Evolutionary conservation across 2,797 vertebrate genomes (phyloP), one percentile per base, ranked within the genome.

Genomic region (Smutsia gigantea): DNA sequence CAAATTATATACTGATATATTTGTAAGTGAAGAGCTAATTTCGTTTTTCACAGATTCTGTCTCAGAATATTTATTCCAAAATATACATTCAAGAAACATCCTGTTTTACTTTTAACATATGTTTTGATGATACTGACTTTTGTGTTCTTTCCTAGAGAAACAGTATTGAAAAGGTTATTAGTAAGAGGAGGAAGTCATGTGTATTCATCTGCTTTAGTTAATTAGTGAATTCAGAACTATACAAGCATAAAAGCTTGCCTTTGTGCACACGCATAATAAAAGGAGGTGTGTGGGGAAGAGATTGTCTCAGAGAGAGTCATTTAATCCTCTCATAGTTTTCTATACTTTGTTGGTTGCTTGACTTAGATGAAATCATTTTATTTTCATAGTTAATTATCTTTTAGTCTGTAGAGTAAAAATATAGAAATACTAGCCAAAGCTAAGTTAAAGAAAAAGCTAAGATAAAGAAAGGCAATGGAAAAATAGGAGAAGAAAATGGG

Each of bases 361-460:
- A 74, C 29, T 34, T 69, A 57, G 5, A n/a, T 83, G 55, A 94
- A 91, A 69, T 75, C 1, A 39, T 90, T 95, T 93, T 51, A 49
- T 64, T 63, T 81, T 90, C 39, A 42, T 90, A 51, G 55, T 78
- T 93, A 69, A 21, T 83, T 82, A n/a, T 66, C 53, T 8, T 53
- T 83, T 84, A 66, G 46, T 75, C 37, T 92, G 4, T 59, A 53
- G 29, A 82, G 51, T 81, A 15, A 82, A 85, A 66, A 46, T 83
- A 6, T 83, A 59, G 23, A n/a, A 66, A 4, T 61, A 37, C 51
- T n/a, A 69, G 19, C 39, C 57, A 34, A 12, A 55, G 69, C 71
- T 78, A 81, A 68, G n/a, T 27, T 59, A 72, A 87, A 37, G 53
- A 87, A 86, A 87, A 93, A 55, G 69, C 71, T 85, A 81, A 68